These are phyloP conservation scores for Metacarcinus magister DNA, from an alignment of 2,888 invertebrate genomes.

Conservation along the genomic window DNA sequence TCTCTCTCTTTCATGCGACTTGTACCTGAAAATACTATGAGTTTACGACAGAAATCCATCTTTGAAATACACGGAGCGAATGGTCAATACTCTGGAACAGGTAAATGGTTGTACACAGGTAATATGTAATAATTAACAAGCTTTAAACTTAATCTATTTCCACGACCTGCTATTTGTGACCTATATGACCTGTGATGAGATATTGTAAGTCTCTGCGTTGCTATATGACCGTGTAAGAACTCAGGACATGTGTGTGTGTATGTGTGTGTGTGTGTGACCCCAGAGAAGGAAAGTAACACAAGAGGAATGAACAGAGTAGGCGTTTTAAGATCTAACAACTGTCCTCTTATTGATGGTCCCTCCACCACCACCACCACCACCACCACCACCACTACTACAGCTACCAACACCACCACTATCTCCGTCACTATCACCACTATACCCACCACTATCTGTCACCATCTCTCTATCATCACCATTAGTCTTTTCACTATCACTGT, in stretches of 20 bases:
- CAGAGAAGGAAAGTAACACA: neutral
- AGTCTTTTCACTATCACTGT: neutral
- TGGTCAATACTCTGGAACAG: no score
- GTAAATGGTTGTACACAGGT: no score
- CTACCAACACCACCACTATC: no score
- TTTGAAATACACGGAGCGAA: no score
- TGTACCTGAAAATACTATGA: neutral
- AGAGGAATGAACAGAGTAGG: neutral
- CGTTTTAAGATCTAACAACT: no score
- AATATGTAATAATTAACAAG: no score
- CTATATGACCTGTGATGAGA: no score
- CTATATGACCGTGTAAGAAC: neutral
- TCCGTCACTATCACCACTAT: neutral
- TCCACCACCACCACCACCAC: neutral
- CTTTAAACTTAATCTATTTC: no score
- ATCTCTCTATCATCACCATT: neutral
- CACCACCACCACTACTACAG: neutral
- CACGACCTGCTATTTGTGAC: no score
- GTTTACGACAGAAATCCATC: no score
- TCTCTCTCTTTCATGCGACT: conserved; percentile 1
- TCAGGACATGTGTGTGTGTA: neutral
- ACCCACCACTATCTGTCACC: neutral
- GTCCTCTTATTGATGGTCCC: no score
- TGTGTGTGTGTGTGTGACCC: neutral
- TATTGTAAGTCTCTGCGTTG: neutral